Evolutionary conservation across 2,888 invertebrate species (phyloP), one percentile per base, ranked within the genome.

Genomic region (Acleris literana): DNA sequence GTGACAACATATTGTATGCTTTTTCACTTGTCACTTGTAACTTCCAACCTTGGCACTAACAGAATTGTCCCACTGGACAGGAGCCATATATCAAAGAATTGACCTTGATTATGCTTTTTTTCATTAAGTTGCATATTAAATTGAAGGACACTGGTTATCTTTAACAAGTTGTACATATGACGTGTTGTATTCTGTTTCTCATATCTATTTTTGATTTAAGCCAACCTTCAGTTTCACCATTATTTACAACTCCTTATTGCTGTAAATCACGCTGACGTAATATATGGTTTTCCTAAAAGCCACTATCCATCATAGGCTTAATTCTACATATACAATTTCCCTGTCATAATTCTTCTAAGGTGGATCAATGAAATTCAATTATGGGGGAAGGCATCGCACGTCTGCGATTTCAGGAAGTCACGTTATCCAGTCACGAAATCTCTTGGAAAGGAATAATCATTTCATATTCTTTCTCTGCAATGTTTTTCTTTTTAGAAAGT

Each of bases 291-390:
- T 22, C 59, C 59, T 43, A 16, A 59, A 59, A 59, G 51, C 39
- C 39, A 44, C 51, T 59, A 51, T 51, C 59, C 51, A 51, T 59
- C 51, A 51, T 39, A 20, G 17, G 18, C 18, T 29, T 39, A 22
- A 39, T 22, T 59, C 17, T 22, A 39, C 59, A 39, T 39, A 49
- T 39, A 49, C 33, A 46, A 51, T 39, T 59, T 44, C 20, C 43
- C 58, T 29, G 46, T 29, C 13, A 11, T 44, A 44, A 44, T n/a
- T 44, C 18, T 54, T 49, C 49, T 18, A 16, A 33, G 18, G 52
- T 33, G 43, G 29, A 65, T 60, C 44, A 48, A 56, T 60, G 20
- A 48, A 48, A 65, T 55, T 56, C 60, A 51, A 65, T 55, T 29
- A 57, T 46, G 22, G 44, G 25, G 22, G 20, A n/a, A 46, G 20